Evolutionary conservation across 1,140 invertebrate genomes (phyloP).

Genomic region (Drosophila bocki): DNA sequence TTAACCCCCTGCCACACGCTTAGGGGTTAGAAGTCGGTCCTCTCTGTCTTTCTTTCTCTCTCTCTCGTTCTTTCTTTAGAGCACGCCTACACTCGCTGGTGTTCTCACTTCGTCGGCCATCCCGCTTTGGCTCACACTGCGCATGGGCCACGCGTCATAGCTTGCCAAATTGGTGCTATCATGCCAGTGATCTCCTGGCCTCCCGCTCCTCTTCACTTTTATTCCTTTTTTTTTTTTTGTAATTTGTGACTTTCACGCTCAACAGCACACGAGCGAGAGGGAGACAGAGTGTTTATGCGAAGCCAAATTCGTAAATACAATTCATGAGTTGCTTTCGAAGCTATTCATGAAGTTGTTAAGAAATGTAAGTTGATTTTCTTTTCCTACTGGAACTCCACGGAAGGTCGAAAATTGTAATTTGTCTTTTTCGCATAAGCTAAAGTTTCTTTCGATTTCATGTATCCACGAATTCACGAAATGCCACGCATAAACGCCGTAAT

Average conservation of each 20-base stretch:
- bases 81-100: constrained; percentile 65
- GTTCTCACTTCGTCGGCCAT: constrained; percentile 15
- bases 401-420: neutral
- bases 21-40: constrained; percentile 68
- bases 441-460: neutral
- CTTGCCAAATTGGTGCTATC: constrained; percentile 84
- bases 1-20: constrained; percentile 29
- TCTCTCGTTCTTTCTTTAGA: constrained; percentile 12
- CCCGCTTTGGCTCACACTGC: constrained; percentile 18
- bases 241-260: constrained; percentile 85
- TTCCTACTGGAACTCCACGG: neutral
- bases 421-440: neutral
- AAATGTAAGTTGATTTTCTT: neutral
- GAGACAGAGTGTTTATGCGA: neutral
- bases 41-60: constrained; percentile 4
- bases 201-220: constrained; percentile 5
- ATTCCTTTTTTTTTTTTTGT: constrained; percentile 55
- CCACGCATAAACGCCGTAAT: neutral
- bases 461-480: neutral
- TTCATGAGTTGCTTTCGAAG: neutral
- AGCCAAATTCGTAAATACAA: neutral
- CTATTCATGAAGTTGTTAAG: neutral
- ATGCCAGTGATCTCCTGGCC: constrained; percentile 72
- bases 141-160: constrained; percentile 74
- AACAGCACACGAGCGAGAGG: constrained; percentile 58